Conservation (phyloP, 2,797 vertebrate species). For the Cephalopachus bancanus region DNA sequence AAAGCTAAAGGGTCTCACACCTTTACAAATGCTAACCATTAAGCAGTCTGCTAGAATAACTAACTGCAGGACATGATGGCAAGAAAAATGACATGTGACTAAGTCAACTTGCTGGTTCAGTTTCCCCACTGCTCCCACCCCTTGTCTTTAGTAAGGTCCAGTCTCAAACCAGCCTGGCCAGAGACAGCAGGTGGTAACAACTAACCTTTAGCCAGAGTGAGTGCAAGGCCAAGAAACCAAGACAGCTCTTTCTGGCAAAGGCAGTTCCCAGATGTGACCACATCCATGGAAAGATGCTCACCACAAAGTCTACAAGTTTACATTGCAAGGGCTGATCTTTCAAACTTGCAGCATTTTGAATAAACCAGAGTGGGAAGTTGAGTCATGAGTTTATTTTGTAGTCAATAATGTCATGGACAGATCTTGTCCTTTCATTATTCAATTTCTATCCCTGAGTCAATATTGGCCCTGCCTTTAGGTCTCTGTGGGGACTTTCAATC, state of each 20-base stretch:
- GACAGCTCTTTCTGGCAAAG: neutral
- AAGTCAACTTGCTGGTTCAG: neutral
- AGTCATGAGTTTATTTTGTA: constrained; percentile 62
- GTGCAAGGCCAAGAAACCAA: neutral
- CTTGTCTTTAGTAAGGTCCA: neutral
- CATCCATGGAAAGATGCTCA: neutral
- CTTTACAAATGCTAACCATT: neutral
- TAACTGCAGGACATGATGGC: neutral
- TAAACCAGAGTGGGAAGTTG: constrained; percentile 1
- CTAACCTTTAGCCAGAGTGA: constrained; percentile 24
- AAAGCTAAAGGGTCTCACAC: neutral
- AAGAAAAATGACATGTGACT: neutral
- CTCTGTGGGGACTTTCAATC: constrained; percentile 16
- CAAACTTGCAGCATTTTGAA: constrained; percentile 47
- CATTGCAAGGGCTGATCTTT: neutral
- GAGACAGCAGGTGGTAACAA: neutral
- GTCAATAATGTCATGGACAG: neutral
- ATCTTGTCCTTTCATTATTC: constrained; percentile 54
- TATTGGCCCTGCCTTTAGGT: neutral
- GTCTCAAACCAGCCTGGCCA: neutral
- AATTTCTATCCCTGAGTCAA: constrained; percentile 43
- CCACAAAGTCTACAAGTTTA: constrained; percentile 2
- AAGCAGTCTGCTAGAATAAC: neutral
- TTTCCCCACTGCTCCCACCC: neutral
- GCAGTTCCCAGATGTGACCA: neutral